Evolutionary conservation across 2,797 vertebrate genomes (phyloP).

Genomic region (Danio albolineatus): DNA sequence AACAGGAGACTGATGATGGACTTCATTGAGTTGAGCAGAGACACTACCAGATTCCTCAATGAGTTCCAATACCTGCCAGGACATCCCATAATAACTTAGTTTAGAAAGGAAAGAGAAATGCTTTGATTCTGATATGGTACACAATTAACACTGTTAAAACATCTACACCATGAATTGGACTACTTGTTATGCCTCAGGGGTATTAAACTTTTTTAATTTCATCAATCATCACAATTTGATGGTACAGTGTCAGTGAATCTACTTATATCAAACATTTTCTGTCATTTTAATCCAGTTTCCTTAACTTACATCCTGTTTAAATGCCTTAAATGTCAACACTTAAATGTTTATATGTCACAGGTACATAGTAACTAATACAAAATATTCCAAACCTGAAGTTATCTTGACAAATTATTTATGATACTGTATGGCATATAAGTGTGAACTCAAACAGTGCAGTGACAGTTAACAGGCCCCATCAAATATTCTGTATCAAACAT

Average conservation of each 20-base stretch:
- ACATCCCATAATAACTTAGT: constrained; percentile 26
- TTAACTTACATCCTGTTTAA: no score
- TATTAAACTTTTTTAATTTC: neutral
- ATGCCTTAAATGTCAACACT: no score
- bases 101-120: constrained; percentile 29
- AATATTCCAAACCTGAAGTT: no score
- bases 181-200: neutral
- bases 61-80: constrained; percentile 93
- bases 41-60: constrained; percentile 93
- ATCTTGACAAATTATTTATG: no score
- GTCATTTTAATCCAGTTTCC: neutral
- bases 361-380: no score
- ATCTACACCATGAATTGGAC: neutral
- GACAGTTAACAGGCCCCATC: no score
- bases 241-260: neutral
- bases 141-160: constrained; percentile 22
- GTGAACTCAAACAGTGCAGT: no score
- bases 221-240: neutral
- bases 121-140: constrained; percentile 36
- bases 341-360: no score
- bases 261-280: neutral
- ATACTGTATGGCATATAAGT: no score
- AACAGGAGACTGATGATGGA: constrained; percentile 97
- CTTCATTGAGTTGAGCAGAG: constrained; percentile 97
- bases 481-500: neutral